Conservation (phyloP, 2,888 invertebrate species). For the Dexiosoma caninum region DNA sequence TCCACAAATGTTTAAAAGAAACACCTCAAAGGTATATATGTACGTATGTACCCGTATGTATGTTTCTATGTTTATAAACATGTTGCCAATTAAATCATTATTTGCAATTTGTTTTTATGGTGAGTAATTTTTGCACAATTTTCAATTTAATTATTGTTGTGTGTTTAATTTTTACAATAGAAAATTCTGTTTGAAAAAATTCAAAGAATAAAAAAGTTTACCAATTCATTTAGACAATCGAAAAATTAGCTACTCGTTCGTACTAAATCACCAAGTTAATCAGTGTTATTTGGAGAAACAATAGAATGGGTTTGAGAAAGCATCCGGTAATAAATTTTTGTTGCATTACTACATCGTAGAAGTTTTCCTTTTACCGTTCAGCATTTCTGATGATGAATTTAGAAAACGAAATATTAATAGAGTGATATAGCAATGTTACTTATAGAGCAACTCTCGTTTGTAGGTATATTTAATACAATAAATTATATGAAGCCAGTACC, state of each 20-base stretch:
- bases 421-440: too few species aligned
- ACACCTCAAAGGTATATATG: background rate
- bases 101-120: constrained; percentile 1
- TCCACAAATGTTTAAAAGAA: background rate
- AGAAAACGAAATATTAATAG: background rate
- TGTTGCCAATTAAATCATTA: constrained; percentile 31
- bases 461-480: too few species aligned
- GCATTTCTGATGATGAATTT: background rate
- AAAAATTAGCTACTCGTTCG: constrained; percentile 9
- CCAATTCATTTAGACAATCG: constrained; percentile 32
- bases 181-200: constrained; percentile 25
- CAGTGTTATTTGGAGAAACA: constrained; percentile 8
- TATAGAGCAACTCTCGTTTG: too few species aligned
- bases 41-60: too few species aligned
- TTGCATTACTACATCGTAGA: background rate
- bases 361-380: background rate
- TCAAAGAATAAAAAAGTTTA: background rate
- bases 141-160: background rate
- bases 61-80: constrained; percentile 31
- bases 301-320: constrained; percentile 38
- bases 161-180: background rate
- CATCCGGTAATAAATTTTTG: constrained; percentile 56
- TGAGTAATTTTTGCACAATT: background rate
- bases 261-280: constrained; percentile 25
- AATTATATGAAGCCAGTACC: too few species aligned